Percentiles rank a stretch among this genome's conserved stretches.
phyloP scores from a whole-genome alignment of 2,888 invertebrate species.

The Amphipyra tragopoginis region DNA sequence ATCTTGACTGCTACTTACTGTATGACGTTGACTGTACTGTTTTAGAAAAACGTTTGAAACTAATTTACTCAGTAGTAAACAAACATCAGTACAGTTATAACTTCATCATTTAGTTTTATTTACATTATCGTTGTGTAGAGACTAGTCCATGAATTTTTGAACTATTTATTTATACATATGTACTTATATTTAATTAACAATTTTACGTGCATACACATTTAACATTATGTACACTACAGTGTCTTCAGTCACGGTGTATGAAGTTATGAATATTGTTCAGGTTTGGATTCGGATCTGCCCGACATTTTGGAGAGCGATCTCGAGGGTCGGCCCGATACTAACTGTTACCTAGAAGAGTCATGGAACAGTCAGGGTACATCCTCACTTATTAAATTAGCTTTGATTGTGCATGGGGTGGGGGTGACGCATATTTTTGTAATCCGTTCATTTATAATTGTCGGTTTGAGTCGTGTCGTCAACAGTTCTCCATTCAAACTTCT shows the following conservation, averaged over 20 bases:
- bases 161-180: conserved; percentile 46
- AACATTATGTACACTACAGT: conserved; percentile 9
- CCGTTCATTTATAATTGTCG: conserved; percentile 36
- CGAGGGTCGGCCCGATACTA: conserved; percentile 86
- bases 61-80: conserved; percentile 5
- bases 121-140: conserved; percentile 33
- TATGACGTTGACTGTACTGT: too few species aligned
- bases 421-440: conserved; percentile 55
- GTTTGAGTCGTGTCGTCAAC: conserved; percentile 48
- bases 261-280: conserved; percentile 78
- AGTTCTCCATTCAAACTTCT: conserved; percentile 41
- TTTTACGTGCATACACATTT: too few species aligned
- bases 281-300: conserved; percentile 86
- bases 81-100: conserved; percentile 24
- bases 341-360: conserved; percentile 90
- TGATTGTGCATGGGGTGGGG: conserved; percentile 82
- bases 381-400: conserved; percentile 71
- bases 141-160: conserved; percentile 74
- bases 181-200: conserved; percentile 19
- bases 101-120: conserved; percentile 21
- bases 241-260: conserved; percentile 58
- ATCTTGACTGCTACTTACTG: too few species aligned
- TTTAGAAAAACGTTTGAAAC: neutral
- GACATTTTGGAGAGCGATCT: conserved; percentile 87
- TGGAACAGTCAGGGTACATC: conserved; percentile 87